Evolutionary conservation across 2,888 invertebrate genomes (phyloP).

Genomic region (Meghimatium bilineatum): DNA sequence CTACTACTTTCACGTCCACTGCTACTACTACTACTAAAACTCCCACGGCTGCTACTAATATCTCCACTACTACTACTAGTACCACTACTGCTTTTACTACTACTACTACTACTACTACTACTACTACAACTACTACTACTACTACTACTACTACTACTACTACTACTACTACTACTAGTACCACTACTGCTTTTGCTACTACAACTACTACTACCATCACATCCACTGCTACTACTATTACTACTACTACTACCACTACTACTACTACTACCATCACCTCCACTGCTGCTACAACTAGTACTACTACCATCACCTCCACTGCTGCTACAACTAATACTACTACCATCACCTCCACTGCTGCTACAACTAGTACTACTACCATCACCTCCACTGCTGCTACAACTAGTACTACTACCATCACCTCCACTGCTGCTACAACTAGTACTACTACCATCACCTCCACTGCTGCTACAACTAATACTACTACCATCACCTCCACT

Average conservation of each 20-base stretch:
- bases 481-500: not conserved
- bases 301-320: slow-evolving; percentile 11
- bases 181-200: slow-evolving; percentile 10
- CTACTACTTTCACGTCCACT: slow-evolving; percentile 3
- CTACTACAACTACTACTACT: slow-evolving; percentile 32
- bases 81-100: slow-evolving; percentile 41
- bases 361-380: slow-evolving; percentile 27
- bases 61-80: slow-evolving; percentile 42
- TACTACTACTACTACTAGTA: slow-evolving; percentile 11
- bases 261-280: not conserved
- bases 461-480: not conserved
- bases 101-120: slow-evolving; percentile 44
- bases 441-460: slow-evolving; percentile 14
- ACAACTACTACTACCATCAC: not conserved
- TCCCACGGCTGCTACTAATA: slow-evolving; percentile 33
- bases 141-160: slow-evolving; percentile 34
- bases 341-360: slow-evolving; percentile 24
- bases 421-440: slow-evolving; percentile 8
- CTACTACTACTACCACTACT: slow-evolving; percentile 18
- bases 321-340: not conserved
- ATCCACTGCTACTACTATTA: slow-evolving; percentile 17
- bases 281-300: slow-evolving; percentile 15
- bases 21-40: not conserved
- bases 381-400: slow-evolving; percentile 23
- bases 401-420: slow-evolving; percentile 5